phyloP scores from a whole-genome alignment of 2,888 invertebrate genomes.

The Agonum fuliginosum region DNA sequence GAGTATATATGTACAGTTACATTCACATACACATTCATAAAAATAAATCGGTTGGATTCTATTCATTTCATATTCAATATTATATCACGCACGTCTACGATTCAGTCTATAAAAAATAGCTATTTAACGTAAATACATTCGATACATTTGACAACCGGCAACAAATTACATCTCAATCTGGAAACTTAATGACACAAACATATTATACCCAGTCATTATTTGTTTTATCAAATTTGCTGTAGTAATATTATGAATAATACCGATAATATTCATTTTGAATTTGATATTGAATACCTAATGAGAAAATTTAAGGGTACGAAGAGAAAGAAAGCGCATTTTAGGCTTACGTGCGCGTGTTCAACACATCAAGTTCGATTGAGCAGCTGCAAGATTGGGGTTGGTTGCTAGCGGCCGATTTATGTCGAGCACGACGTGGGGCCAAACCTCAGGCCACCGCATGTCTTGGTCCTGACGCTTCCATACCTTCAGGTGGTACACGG shows the following conservation, averaged over 20 bases:
- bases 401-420: neutral
- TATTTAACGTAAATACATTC: slow-evolving; percentile 52
- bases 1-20: slow-evolving; percentile 33
- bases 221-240: neutral
- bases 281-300: neutral
- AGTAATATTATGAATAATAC: slow-evolving; percentile 4
- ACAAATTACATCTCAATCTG: slow-evolving; percentile 9
- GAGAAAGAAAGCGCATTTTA: neutral
- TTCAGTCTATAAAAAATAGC: slow-evolving; percentile 56
- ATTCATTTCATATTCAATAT: slow-evolving; percentile 5
- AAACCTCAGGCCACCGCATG: slow-evolving; percentile 68
- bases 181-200: neutral
- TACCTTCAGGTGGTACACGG: slow-evolving; percentile 76
- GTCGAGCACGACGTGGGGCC: slow-evolving; percentile 26
- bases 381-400: slow-evolving; percentile 1
- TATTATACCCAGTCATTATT: neutral
- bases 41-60: neutral
- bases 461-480: slow-evolving; percentile 73
- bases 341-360: slow-evolving; percentile 20
- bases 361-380: slow-evolving; percentile 25
- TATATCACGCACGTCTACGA: slow-evolving; percentile 35
- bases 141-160: slow-evolving; percentile 43
- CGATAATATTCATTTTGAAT: neutral
- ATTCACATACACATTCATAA: neutral
- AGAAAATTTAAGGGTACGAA: neutral